These are phyloP conservation scores for Cygnus olor DNA, from an alignment of 2,797 vertebrate species.

Conservation along the genomic window DNA sequence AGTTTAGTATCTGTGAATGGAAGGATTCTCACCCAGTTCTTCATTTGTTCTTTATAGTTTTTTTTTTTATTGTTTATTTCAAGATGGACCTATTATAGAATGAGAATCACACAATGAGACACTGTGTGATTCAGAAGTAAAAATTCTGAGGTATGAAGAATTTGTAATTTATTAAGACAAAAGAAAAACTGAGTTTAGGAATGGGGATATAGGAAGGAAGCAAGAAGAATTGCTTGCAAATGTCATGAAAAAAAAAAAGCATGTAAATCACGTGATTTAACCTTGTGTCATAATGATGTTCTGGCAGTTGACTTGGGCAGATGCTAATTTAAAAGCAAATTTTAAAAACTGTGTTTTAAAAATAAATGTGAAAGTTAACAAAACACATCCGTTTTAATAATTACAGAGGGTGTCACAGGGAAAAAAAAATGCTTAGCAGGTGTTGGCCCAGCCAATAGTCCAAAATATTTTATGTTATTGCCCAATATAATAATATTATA, in stretches of 20 bases:
- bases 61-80: neutral
- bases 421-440: slow-evolving; percentile 34
- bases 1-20: neutral
- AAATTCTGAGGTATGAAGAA: neutral
- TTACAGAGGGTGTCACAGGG: slow-evolving; percentile 12
- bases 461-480: slow-evolving; percentile 59
- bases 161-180: neutral
- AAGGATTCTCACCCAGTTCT: neutral
- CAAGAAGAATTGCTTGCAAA: neutral
- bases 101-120: neutral
- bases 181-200: neutral
- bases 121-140: neutral
- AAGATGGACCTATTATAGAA: neutral
- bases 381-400: slow-evolving; percentile 52
- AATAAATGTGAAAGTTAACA: slow-evolving; percentile 51
- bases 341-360: neutral
- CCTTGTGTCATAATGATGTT: neutral
- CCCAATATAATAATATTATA: slow-evolving; percentile 49
- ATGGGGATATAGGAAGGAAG: neutral
- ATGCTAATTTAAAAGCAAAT: slow-evolving; percentile 39
- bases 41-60: neutral
- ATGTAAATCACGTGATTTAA: neutral
- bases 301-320: slow-evolving; percentile 16
- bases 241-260: neutral
- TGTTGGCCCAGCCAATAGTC: slow-evolving; percentile 46